phyloP scores from a whole-genome alignment of 2,797 vertebrate species.

The Oreortyx pictus region DNA sequence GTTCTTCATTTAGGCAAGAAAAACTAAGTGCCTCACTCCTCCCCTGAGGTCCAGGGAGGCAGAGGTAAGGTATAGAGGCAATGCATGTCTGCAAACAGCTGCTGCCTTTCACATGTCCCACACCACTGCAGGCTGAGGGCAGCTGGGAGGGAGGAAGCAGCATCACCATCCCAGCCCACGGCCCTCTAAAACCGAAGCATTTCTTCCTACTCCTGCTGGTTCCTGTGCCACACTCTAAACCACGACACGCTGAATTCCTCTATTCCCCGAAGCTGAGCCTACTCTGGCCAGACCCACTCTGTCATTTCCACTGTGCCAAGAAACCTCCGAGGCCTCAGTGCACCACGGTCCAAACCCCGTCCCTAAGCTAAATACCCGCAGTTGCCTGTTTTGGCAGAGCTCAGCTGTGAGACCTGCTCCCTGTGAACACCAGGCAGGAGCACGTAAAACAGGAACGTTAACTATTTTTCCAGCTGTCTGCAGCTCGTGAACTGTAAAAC shows the following conservation, averaged over 20 bases:
- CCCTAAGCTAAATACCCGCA: constrained; percentile 21
- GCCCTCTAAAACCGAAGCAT: not conserved
- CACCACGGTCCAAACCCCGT: not conserved
- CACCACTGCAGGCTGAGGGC: not conserved
- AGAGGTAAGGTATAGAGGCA: not conserved
- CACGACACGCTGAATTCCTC: not conserved
- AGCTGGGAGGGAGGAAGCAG: not conserved
- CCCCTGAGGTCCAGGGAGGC: not conserved
- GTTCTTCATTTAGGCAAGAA: not conserved
- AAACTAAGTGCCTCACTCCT: not conserved
- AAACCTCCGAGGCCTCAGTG: not conserved
- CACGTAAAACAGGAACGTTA: constrained; percentile 17
- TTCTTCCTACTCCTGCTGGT: not conserved
- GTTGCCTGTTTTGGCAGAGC: constrained; percentile 55
- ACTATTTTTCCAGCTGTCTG: constrained; percentile 58
- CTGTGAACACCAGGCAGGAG: constrained; percentile 28
- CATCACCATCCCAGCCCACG: not conserved
- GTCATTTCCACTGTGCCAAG: not conserved
- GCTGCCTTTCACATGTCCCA: not conserved
- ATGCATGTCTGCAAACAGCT: rapidly evolving
- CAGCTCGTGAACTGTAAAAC: not conserved
- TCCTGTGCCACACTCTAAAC: not conserved
- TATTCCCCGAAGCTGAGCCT: not conserved
- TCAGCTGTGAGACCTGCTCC: constrained; percentile 40
- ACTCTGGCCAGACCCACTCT: not conserved